Percentiles rank a stretch among this genome's conserved stretches.
Evolutionary conservation across 2,113 vertebrate genomes (phyloP).

Genomic region (Neotoma lepida): DNA sequence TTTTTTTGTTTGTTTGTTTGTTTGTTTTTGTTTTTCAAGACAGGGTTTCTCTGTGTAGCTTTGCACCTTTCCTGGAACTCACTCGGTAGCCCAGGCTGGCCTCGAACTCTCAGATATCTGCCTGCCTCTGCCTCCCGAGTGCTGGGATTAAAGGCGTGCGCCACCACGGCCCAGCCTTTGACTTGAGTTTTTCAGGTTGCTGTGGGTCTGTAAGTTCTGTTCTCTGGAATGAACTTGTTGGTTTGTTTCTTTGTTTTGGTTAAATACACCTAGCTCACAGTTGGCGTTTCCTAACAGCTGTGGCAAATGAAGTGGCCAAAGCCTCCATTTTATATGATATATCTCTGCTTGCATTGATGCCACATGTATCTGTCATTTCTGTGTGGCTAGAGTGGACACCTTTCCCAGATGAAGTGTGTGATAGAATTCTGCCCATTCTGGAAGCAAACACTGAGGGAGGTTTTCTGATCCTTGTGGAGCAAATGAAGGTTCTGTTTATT

Average conservation of each 20-base stretch:
- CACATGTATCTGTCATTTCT: background rate
- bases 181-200: constrained; percentile 5
- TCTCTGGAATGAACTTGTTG: background rate
- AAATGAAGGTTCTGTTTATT: constrained; percentile 50
- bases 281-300: background rate
- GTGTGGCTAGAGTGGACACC: background rate
- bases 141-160: no score
- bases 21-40: no score
- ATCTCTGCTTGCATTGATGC: background rate
- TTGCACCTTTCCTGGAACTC: no score
- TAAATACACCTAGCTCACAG: background rate
- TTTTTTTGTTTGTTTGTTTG: no score
- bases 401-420: background rate
- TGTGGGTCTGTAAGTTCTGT: background rate
- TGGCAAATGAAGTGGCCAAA: background rate
- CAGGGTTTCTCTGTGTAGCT: no score
- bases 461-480: background rate
- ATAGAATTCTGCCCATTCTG: constrained; percentile 23
- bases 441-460: constrained; percentile 6
- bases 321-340: background rate
- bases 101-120: no score
- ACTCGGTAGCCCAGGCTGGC: no score
- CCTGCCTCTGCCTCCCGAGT: no score
- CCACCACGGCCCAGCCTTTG: no score
- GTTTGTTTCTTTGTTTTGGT: constrained; percentile 30